Percentiles rank a stretch among this genome's conserved stretches.
phyloP scores from a whole-genome alignment of 2,888 invertebrate genomes.

The Drosophila birchii region DNA sequence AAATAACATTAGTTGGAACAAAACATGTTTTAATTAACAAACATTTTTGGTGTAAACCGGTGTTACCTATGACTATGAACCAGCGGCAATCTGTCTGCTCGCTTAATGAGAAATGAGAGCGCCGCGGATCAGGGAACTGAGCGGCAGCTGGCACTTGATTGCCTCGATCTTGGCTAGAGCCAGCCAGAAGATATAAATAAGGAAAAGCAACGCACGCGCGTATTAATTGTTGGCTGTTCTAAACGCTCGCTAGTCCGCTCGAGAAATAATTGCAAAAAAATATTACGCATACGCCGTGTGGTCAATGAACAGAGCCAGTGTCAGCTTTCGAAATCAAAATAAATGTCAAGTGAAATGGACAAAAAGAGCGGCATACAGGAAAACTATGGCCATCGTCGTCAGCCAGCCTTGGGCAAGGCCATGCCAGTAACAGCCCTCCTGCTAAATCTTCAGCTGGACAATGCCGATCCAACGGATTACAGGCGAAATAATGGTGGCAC shows the following conservation, averaged over 20 bases:
- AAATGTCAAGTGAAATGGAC: slow-evolving; percentile 32
- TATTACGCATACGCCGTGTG: slow-evolving; percentile 59
- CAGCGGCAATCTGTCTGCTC: slow-evolving; percentile 37
- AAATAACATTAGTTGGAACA: background rate
- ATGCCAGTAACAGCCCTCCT: slow-evolving; percentile 84
- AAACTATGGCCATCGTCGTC: slow-evolving; percentile 80
- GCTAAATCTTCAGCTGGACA: slow-evolving; percentile 72
- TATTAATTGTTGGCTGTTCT: slow-evolving; percentile 74
- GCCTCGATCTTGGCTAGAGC: slow-evolving; percentile 82
- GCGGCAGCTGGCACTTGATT: slow-evolving; percentile 77
- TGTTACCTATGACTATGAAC: slow-evolving; percentile 59
- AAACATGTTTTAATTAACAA: background rate
- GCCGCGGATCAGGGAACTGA: slow-evolving; percentile 41
- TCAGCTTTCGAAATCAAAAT: background rate
- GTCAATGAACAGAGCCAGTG: slow-evolving; percentile 24
- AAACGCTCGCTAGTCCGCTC: slow-evolving; percentile 52
- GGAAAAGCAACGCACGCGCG: slow-evolving; percentile 82
- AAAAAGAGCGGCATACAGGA: slow-evolving; percentile 37
- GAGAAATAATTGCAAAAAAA: slow-evolving; percentile 8
- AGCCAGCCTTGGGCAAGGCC: slow-evolving; percentile 82
- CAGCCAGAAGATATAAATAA: slow-evolving; percentile 84
- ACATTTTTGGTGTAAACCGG: slow-evolving; percentile 1
- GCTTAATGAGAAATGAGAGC: slow-evolving; percentile 54
- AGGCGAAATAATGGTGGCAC: slow-evolving; percentile 54
- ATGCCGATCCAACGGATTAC: slow-evolving; percentile 19